Evolutionary conservation across 1,140 invertebrate genomes (phyloP).

Genomic region (Drosophila simulans): DNA sequence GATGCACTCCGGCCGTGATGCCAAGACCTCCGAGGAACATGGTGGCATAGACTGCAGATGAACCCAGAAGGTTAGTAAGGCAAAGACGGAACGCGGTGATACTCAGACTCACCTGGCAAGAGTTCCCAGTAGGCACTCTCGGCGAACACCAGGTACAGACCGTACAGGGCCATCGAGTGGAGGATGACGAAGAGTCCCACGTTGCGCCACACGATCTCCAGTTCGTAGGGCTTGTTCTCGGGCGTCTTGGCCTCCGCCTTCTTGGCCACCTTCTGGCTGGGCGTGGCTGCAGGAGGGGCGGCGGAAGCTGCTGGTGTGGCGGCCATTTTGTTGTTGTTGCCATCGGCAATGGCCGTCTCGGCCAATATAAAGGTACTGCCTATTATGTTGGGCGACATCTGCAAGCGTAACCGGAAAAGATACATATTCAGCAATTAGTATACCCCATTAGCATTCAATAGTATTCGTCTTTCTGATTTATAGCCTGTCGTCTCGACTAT

Average conservation of each 20-base stretch:
- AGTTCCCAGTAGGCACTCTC: constrained; percentile 87
- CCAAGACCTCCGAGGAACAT: constrained; percentile 86
- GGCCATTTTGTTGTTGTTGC: constrained; percentile 74
- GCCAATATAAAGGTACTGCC: constrained; percentile 82
- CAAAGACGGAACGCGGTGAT: neutral
- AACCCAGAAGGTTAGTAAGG: neutral
- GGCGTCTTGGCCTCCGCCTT: constrained; percentile 18
- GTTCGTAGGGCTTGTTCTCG: constrained; percentile 57
- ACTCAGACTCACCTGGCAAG: constrained; percentile 86
- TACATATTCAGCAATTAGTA: constrained; percentile 4
- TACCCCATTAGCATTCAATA: constrained; percentile 23
- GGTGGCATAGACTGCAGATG: constrained; percentile 52
- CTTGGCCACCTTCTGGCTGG: constrained; percentile 27
- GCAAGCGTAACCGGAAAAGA: constrained; percentile 32
- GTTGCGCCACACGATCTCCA: constrained; percentile 91
- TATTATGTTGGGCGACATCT: constrained; percentile 84
- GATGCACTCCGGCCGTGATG: constrained; percentile 93
- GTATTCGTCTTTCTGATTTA: constrained; percentile 72
- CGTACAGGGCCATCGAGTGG: constrained; percentile 89
- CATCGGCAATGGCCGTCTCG: constrained; percentile 77
- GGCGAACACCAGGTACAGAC: constrained; percentile 87
- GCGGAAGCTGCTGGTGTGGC: constrained; percentile 44
- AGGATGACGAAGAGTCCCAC: constrained; percentile 88
- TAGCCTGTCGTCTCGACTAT: constrained; percentile 50
- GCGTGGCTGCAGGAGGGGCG: constrained; percentile 17